Percentiles rank a stretch among this genome's conserved stretches.
Conservation (phyloP, 1,140 invertebrate species). For the Patella vulgata region DNA sequence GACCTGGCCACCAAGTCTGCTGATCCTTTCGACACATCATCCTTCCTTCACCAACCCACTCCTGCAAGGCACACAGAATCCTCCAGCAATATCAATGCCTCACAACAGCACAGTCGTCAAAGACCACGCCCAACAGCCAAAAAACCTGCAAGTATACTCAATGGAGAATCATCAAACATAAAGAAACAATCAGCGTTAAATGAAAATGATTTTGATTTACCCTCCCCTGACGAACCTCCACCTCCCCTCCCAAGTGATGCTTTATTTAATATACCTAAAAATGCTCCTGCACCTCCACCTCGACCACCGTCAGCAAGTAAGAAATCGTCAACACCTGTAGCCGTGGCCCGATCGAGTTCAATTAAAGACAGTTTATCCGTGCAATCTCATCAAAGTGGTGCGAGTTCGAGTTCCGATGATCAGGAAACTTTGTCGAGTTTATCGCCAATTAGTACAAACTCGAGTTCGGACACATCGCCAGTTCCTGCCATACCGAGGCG, state of each 20-base stretch:
- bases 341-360: constrained; percentile 1
- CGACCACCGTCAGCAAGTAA: constrained; percentile 25
- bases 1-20: constrained; percentile 7
- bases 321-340: constrained; percentile 10
- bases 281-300: constrained; percentile 11
- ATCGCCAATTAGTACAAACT: constrained; percentile 11
- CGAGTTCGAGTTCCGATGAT: not conserved
- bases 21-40: constrained; percentile 49
- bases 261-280: constrained; percentile 1
- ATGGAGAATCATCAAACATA: not conserved
- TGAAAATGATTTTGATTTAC: constrained; percentile 42
- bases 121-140: constrained; percentile 8
- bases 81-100: constrained; percentile 4
- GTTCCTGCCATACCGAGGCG: constrained; percentile 14
- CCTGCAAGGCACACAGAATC: constrained; percentile 10
- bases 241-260: constrained; percentile 42
- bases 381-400: too few relatives aligned
- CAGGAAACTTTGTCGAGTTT: constrained; percentile 1
- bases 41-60: constrained; percentile 22
- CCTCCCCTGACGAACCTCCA: constrained; percentile 54
- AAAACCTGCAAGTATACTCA: not conserved
- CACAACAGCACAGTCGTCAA: not conserved
- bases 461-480: constrained; percentile 26
- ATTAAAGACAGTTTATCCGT: not conserved
- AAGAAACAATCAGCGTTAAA: not conserved